A percentile compares a stretch with the other conserved stretches of the same genome.
Conservation (phyloP, 2,888 invertebrate genomes). For the Cheilosia urbana region DNA sequence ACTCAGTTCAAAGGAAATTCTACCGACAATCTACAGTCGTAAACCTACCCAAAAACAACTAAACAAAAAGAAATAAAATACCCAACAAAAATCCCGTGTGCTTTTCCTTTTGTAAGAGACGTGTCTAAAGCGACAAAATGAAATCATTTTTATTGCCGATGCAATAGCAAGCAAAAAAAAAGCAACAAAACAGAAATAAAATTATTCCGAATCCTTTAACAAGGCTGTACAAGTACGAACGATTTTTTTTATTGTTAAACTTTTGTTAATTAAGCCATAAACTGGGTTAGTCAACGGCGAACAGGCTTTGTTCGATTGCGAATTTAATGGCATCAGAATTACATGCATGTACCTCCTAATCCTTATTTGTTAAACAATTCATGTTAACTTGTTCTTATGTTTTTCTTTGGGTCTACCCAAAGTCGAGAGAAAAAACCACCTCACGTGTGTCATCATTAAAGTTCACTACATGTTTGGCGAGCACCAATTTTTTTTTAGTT, state of each 20-base stretch:
- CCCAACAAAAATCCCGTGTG: conserved; percentile 38
- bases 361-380: conserved; percentile 75
- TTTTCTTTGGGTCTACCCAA: conserved; percentile 16
- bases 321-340: conserved; percentile 43
- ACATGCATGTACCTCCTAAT: conserved; percentile 61
- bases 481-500: conserved; percentile 38
- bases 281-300: conserved; percentile 26
- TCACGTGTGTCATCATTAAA: conserved; percentile 70
- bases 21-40: conserved; percentile 65
- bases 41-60: conserved; percentile 45
- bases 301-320: conserved; percentile 39
- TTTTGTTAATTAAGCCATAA: conserved; percentile 72
- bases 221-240: conserved; percentile 18
- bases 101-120: conserved; percentile 51
- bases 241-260: conserved; percentile 35
- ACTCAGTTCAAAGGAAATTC: conserved; percentile 69
- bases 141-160: conserved; percentile 70
- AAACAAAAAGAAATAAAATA: conserved; percentile 19
- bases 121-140: conserved; percentile 68
- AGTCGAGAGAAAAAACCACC: conserved; percentile 38
- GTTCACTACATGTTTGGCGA: conserved; percentile 60
- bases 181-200: conserved; percentile 5
- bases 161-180: conserved; percentile 19
- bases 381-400: conserved; percentile 63
- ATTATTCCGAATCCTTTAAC: conserved; percentile 61